phyloP scores from a whole-genome alignment of 2,888 invertebrate species.

The Clivina fossor region DNA sequence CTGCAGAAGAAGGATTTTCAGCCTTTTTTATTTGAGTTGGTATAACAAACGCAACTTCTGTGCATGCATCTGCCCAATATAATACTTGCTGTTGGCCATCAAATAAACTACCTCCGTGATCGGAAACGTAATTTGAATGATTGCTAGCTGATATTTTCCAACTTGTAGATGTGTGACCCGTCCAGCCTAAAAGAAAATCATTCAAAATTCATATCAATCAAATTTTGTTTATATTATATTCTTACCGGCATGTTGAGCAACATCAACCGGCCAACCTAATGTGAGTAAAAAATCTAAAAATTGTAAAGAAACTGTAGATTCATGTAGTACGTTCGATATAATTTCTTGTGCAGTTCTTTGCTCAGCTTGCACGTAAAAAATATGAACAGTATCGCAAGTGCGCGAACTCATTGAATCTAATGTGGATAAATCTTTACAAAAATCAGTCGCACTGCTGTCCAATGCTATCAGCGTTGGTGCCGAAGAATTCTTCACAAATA shows the following conservation, averaged over 20 bases:
- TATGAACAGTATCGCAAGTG: constrained; percentile 88
- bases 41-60: constrained; percentile 94
- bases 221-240: not conserved
- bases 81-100: constrained; percentile 84
- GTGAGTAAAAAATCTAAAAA: constrained; percentile 66
- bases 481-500: constrained; percentile 47
- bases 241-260: constrained; percentile 79
- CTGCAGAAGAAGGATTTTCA: constrained; percentile 38
- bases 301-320: constrained; percentile 53
- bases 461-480: constrained; percentile 68
- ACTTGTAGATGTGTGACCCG: constrained; percentile 85
- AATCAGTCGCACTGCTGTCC: constrained; percentile 69
- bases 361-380: constrained; percentile 90
- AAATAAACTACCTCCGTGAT: constrained; percentile 69
- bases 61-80: constrained; percentile 94
- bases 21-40: constrained; percentile 60
- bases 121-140: constrained; percentile 43
- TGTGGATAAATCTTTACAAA: constrained; percentile 75
- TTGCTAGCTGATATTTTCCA: constrained; percentile 58
- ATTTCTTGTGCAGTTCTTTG: constrained; percentile 79
- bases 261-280: constrained; percentile 86
- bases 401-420: constrained; percentile 86
- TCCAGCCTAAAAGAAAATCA: constrained; percentile 64
- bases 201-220: not conserved
- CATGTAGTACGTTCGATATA: constrained; percentile 69